Conservation (phyloP, 2,797 vertebrate species). For the Danio choprae region DNA sequence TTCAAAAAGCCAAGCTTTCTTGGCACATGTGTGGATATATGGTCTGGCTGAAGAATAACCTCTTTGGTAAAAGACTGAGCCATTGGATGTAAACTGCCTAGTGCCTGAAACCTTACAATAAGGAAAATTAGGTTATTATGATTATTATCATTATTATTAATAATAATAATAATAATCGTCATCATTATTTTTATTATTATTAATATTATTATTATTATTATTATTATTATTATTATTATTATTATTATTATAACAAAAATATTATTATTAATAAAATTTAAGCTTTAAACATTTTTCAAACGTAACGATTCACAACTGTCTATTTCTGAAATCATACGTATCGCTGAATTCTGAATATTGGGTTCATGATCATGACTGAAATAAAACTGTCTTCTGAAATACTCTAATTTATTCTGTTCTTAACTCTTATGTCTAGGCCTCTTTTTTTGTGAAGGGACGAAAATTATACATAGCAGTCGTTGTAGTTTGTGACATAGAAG, state of each 20-base stretch:
- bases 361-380: neutral
- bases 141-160: too few species aligned
- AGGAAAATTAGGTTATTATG: conserved; percentile 9
- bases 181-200: too few species aligned
- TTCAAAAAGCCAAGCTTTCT: conserved; percentile 46
- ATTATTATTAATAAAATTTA: too few species aligned
- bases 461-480: conserved; percentile 1
- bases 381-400: neutral
- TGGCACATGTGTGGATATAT: conserved; percentile 31
- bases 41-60: conserved; percentile 48
- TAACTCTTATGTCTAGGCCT: conserved; percentile 2
- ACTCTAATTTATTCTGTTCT: neutral
- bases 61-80: conserved; percentile 45
- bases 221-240: too few species aligned
- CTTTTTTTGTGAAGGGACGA: neutral
- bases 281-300: neutral
- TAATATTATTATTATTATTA: too few species aligned
- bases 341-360: too few species aligned
- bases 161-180: too few species aligned
- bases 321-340: too few species aligned
- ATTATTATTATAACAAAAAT: too few species aligned
- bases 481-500: neutral
- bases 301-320: too few species aligned
- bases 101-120: conserved; percentile 39
- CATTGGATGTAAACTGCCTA: conserved; percentile 17